These are phyloP conservation scores for Phataginus tetradactyla DNA, from an alignment of 2,797 vertebrate species.

Conservation along the genomic window DNA sequence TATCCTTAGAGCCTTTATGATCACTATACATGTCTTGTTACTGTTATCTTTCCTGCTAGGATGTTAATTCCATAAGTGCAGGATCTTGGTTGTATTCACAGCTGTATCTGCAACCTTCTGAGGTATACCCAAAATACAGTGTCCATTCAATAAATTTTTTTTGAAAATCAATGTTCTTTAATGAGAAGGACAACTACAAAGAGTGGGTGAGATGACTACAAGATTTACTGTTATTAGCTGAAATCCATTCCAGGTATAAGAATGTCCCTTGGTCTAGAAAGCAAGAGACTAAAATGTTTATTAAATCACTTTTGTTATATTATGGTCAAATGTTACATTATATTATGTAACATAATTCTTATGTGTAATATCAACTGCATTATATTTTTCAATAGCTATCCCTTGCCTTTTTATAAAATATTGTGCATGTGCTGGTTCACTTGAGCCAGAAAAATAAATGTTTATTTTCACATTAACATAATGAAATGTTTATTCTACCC, in stretches of 20 bases:
- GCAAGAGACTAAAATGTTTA: background rate
- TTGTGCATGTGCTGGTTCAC: background rate
- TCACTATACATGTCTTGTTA: background rate
- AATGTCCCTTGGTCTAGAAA: background rate
- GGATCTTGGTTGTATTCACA: background rate
- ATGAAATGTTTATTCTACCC: background rate
- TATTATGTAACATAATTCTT: background rate
- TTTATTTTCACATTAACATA: slow-evolving; percentile 24
- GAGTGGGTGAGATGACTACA: background rate
- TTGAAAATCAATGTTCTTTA: background rate
- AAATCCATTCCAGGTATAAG: background rate
- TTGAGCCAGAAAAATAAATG: slow-evolving; percentile 7
- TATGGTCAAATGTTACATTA: background rate
- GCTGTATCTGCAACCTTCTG: background rate
- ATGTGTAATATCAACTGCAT: background rate
- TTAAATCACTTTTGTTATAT: background rate
- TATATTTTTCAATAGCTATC: background rate
- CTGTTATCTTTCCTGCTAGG: background rate
- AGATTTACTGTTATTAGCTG: background rate
- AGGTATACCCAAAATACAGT: background rate
- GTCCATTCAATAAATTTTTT: background rate
- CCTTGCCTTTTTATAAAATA: background rate
- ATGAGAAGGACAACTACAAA: background rate
- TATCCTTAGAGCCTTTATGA: background rate
- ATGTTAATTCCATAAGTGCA: background rate